Evolutionary conservation across 2,888 invertebrate genomes (phyloP).

Genomic region (Drosophila prostipennis): DNA sequence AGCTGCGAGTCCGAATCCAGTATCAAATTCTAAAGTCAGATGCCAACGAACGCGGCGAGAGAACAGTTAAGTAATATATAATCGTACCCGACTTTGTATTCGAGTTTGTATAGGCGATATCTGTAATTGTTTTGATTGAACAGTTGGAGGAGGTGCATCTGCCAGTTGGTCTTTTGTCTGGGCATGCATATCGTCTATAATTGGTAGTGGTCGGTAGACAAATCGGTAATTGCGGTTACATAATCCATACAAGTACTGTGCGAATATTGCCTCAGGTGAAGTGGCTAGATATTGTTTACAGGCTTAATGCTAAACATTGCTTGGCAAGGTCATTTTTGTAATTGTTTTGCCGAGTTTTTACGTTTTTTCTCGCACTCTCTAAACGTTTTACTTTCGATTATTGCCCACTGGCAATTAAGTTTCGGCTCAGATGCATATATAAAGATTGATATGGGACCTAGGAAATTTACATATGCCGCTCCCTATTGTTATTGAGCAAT

Average conservation of each 20-base stretch:
- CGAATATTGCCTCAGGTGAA: constrained; percentile 34
- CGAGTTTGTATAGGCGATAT: constrained; percentile 9
- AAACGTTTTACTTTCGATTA: constrained; percentile 76
- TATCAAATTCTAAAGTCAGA: constrained; percentile 15
- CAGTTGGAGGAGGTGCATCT: constrained; percentile 30
- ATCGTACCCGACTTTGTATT: constrained; percentile 9
- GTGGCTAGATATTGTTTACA: constrained; percentile 17
- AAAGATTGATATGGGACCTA: constrained; percentile 17
- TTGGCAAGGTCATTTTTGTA: constrained; percentile 43
- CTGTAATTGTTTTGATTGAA: constrained; percentile 36
- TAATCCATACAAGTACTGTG: constrained; percentile 21
- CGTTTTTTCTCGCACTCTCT: constrained; percentile 62
- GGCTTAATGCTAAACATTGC: constrained; percentile 24
- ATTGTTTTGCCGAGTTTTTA: constrained; percentile 32
- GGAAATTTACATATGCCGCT: constrained; percentile 16
- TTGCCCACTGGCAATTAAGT: constrained; percentile 55
- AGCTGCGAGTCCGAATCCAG: neutral
- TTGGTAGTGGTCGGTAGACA: constrained; percentile 41
- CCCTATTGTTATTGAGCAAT: constrained; percentile 22
- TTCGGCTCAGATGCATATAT: constrained; percentile 40
- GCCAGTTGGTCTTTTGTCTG: constrained; percentile 19
- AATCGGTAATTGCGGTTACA: constrained; percentile 42
- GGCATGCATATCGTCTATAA: constrained; percentile 41
- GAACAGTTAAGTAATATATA: constrained; percentile 27
- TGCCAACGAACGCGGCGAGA: constrained; percentile 32